phyloP scores from a whole-genome alignment of 2,797 vertebrate species.

The Hybognathus amarus region DNA sequence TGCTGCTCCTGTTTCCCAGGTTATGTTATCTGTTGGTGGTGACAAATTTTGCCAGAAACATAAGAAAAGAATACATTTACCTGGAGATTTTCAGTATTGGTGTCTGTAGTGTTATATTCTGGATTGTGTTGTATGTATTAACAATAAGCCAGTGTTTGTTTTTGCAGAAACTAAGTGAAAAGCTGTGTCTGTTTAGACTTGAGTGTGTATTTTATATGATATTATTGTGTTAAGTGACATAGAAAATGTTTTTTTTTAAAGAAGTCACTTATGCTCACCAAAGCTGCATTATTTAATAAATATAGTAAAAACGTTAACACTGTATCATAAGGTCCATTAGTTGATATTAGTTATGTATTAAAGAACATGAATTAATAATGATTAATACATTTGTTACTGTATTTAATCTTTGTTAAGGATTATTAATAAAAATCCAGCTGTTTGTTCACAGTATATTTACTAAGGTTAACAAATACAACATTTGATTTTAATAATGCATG shows the following conservation, averaged over 20 bases:
- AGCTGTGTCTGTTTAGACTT: neutral
- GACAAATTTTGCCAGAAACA: slow-evolving; percentile 8
- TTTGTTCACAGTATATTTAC: no score
- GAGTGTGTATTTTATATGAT: neutral
- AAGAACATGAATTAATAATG: no score
- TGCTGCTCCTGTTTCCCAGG: slow-evolving; percentile 20
- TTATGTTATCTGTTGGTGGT: neutral
- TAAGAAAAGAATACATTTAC: slow-evolving; percentile 1
- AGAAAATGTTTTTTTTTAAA: neutral
- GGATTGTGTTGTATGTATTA: neutral
- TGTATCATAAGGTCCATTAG: no score
- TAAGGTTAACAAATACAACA: no score
- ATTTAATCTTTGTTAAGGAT: no score
- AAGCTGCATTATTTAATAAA: neutral
- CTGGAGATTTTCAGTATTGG: neutral
- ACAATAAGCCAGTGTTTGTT: neutral
- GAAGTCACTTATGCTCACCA: neutral
- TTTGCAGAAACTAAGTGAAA: neutral
- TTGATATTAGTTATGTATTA: no score
- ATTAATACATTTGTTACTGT: no score
- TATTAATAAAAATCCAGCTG: no score
- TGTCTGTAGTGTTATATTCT: neutral
- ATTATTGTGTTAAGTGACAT: neutral
- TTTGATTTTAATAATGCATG: no score
- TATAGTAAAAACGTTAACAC: neutral